phyloP scores from a whole-genome alignment of 2,113 vertebrate genomes.

The Hyaena hyaena region DNA sequence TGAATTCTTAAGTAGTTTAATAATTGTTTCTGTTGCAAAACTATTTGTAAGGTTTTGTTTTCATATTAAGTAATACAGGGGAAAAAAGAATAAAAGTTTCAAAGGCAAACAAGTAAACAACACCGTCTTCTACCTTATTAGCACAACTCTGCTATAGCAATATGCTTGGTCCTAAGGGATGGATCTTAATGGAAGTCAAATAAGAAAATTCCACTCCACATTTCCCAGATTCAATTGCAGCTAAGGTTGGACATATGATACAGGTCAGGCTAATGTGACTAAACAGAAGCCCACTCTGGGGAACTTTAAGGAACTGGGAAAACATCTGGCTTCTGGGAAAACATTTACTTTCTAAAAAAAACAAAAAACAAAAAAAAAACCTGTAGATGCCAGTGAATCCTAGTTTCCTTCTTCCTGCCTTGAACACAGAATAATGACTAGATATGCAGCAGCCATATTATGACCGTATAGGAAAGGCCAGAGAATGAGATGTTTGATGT shows the following conservation, averaged over 20 bases:
- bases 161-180: neutral
- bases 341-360: neutral
- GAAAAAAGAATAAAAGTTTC: neutral
- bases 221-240: neutral
- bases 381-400: too few relatives aligned
- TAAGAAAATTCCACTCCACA: neutral
- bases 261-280: neutral
- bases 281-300: neutral
- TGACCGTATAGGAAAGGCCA: neutral
- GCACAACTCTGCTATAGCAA: neutral
- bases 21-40: neutral
- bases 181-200: conserved; percentile 23
- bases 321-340: neutral
- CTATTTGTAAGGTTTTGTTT: neutral
- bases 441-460: neutral
- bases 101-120: neutral
- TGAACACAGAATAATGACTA: neutral
- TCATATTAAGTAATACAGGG: neutral
- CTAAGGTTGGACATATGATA: neutral
- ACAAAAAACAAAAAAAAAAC: neutral
- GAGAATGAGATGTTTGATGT: neutral
- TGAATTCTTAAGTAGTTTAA: neutral
- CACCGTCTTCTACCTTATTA: neutral
- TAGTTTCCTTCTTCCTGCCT: neutral
- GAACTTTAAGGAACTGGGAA: neutral